These are phyloP conservation scores for Elysia crispata DNA, from an alignment of 2,888 invertebrate species.

Conservation along the genomic window DNA sequence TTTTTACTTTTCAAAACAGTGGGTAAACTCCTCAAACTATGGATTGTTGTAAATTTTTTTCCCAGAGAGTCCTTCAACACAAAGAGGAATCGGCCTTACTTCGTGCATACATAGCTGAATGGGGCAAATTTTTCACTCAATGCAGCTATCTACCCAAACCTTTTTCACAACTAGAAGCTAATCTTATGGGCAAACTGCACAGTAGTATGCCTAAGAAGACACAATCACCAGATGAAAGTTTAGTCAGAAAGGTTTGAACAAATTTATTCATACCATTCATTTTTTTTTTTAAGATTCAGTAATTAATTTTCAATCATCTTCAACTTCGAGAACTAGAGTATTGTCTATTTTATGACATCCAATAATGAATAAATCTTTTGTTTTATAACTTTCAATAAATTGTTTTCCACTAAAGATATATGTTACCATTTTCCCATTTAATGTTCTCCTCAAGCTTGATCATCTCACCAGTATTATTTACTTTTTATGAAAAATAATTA, in stretches of 20 bases:
- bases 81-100: conserved; percentile 96
- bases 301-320: background rate
- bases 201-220: conserved; percentile 80
- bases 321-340: background rate
- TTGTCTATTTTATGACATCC: too few species aligned
- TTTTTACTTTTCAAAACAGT: too few species aligned
- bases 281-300: background rate
- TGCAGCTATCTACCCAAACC: conserved; percentile 97
- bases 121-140: conserved; percentile 98
- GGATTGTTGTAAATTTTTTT: too few species aligned
- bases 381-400: too few species aligned
- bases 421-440: too few species aligned
- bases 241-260: conserved; percentile 85
- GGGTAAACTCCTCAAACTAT: too few species aligned
- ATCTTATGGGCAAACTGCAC: conserved; percentile 85
- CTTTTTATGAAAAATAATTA: too few species aligned
- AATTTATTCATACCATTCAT: background rate
- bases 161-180: conserved; percentile 93
- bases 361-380: too few species aligned
- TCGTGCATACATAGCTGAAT: conserved; percentile 97
- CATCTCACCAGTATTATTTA: too few species aligned
- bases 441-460: too few species aligned
- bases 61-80: conserved; percentile 88
- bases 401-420: too few species aligned
- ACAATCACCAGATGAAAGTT: conserved; percentile 87